A percentile compares a stretch with the other conserved stretches of the same genome.
These are phyloP conservation scores for Brachionichthys hirsutus DNA, from an alignment of 2,113 vertebrate species.

Conservation along the genomic window DNA sequence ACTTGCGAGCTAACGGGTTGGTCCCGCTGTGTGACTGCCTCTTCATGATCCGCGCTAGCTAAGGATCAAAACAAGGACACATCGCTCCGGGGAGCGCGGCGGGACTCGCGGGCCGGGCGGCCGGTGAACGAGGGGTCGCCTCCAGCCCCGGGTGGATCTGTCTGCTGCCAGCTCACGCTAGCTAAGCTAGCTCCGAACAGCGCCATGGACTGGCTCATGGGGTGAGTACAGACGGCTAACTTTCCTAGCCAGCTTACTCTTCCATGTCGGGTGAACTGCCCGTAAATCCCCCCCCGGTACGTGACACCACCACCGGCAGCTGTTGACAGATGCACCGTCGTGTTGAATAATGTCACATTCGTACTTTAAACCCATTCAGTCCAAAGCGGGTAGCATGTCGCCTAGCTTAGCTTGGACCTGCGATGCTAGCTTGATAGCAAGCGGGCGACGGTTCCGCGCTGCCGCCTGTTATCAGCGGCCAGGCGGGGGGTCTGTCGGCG, in stretches of 20 bases:
- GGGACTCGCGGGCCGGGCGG: slow-evolving; percentile 42
- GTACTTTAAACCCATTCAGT: not conserved
- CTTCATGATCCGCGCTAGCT: slow-evolving; percentile 49
- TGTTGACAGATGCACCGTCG: slow-evolving; percentile 25
- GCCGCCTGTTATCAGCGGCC: slow-evolving; percentile 24
- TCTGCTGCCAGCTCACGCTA: slow-evolving; percentile 69
- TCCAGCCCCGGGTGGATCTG: slow-evolving; percentile 75
- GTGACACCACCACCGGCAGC: slow-evolving; percentile 5
- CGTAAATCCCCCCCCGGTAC: not conserved
- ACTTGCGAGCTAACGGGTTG: slow-evolving; percentile 46
- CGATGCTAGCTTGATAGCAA: slow-evolving; percentile 50
- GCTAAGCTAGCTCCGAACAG: slow-evolving; percentile 58
- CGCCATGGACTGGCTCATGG: slow-evolving; percentile 90
- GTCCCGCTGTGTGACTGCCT: slow-evolving; percentile 42
- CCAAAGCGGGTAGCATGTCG: slow-evolving; percentile 34
- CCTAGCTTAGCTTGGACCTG: slow-evolving; percentile 61
- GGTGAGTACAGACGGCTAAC: slow-evolving; percentile 78
- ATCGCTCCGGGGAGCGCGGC: slow-evolving; percentile 43
- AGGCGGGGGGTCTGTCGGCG: slow-evolving; percentile 25
- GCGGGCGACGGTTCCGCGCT: slow-evolving; percentile 40
- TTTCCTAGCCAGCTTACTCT: slow-evolving; percentile 38
- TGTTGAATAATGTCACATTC: not conserved
- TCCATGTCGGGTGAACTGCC: slow-evolving; percentile 35
- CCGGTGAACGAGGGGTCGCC: slow-evolving; percentile 62
- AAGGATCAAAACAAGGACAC: slow-evolving; percentile 69